Evolutionary conservation across 2,888 invertebrate species (phyloP).

Genomic region (Amblyjoppa proteus): DNA sequence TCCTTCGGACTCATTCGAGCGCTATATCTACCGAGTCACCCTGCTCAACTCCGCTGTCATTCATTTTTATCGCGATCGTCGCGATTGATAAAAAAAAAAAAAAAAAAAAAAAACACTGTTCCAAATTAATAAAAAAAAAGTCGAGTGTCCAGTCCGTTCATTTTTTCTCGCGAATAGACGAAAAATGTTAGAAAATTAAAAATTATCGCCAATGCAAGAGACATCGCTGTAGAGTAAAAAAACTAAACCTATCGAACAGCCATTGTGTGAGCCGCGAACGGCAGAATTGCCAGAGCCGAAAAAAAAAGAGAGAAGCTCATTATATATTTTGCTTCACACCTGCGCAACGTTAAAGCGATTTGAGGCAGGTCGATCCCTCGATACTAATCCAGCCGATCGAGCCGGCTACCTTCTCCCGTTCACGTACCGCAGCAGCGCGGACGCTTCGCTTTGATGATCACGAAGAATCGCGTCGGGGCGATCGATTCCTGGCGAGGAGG

Average conservation of each 20-base stretch:
- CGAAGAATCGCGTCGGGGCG: slow-evolving; percentile 74
- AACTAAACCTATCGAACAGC: neutral
- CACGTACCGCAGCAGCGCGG: slow-evolving; percentile 55
- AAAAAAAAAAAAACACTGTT: neutral
- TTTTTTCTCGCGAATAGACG: neutral
- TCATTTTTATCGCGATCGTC: slow-evolving; percentile 22
- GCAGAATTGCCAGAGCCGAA: neutral
- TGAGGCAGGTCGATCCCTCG: slow-evolving; percentile 57
- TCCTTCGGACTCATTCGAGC: slow-evolving; percentile 24
- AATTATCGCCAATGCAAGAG: neutral
- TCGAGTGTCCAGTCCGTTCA: neutral
- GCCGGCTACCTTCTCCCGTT: slow-evolving; percentile 44
- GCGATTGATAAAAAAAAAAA: neutral
- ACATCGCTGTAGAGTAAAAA: neutral
- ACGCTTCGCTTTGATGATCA: slow-evolving; percentile 76
- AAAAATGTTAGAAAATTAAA: neutral
- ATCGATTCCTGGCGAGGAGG: slow-evolving; percentile 60
- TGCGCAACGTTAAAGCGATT: slow-evolving; percentile 36
- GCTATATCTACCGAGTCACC: slow-evolving; percentile 45
- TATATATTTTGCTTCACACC: slow-evolving; percentile 31
- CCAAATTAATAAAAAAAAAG: neutral
- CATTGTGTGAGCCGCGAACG: neutral
- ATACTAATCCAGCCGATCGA: slow-evolving; percentile 51
- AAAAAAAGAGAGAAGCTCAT: neutral
- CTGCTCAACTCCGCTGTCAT: slow-evolving; percentile 36